Evolutionary conservation across 2,797 vertebrate genomes (phyloP).

Genomic region (Alcedo quadribrachys): DNA sequence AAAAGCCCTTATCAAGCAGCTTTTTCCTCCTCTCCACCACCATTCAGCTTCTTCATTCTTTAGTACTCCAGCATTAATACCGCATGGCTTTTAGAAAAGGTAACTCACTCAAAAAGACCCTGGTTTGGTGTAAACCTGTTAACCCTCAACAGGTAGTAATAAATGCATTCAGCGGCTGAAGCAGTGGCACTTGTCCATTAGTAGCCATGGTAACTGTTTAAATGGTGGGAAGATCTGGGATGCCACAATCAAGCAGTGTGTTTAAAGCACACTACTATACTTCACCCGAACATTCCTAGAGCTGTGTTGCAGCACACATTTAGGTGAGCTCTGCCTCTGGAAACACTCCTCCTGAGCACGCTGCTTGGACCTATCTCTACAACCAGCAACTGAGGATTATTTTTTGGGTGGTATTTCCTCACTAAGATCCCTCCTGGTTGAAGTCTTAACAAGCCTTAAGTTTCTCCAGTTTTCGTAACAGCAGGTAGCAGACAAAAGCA

Average conservation of each 20-base stretch:
- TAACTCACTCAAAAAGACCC: not conserved
- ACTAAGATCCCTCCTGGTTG: not conserved
- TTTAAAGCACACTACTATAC: not conserved
- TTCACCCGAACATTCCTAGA: not conserved
- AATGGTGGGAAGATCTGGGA: not conserved
- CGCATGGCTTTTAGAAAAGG: not conserved
- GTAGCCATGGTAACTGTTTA: not conserved
- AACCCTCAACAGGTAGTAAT: not conserved
- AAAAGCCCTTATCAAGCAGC: not conserved
- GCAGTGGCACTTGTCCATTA: not conserved
- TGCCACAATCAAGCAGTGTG: not conserved
- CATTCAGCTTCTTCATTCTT: not conserved
- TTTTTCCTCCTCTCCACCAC: not conserved
- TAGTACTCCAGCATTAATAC: not conserved
- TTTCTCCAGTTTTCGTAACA: not conserved
- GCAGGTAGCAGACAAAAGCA: not conserved
- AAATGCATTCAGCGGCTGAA: not conserved
- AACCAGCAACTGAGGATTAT: not conserved
- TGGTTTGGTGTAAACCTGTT: not conserved
- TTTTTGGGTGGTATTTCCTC: not conserved
- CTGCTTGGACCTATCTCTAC: not conserved
- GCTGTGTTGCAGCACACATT: not conserved
- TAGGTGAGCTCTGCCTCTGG: not conserved
- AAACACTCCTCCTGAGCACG: not conserved
- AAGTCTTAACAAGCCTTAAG: not conserved